Conservation (phyloP, 2,797 vertebrate genomes). For the Knipowitschia caucasica region DNA sequence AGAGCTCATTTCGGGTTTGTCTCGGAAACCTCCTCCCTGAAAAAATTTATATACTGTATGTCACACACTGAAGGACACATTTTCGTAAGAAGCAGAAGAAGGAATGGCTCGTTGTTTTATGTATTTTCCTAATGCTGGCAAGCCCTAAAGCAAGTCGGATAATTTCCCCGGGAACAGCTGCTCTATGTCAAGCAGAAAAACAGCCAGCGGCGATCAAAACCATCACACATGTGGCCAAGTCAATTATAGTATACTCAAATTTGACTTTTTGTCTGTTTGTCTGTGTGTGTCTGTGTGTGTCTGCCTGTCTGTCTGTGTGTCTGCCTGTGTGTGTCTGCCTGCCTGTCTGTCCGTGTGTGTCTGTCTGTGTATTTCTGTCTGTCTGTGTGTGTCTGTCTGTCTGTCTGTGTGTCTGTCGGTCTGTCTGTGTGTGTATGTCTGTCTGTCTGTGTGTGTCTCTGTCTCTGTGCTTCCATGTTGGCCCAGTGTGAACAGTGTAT, state of each 20-base stretch:
- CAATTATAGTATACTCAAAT: conserved; percentile 40
- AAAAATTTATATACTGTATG: neutral
- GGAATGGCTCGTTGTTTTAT: conserved; percentile 16
- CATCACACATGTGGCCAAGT: conserved; percentile 21
- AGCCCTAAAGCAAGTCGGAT: conserved; percentile 21
- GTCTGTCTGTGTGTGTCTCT: no score
- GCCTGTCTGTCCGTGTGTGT: conserved; percentile 25
- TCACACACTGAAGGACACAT: conserved; percentile 8
- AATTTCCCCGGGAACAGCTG: conserved; percentile 14
- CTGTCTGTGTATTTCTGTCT: neutral
- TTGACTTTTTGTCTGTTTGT: conserved; percentile 17
- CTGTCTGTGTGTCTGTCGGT: conserved; percentile 4
- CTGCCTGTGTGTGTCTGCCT: neutral
- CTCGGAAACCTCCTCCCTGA: neutral
- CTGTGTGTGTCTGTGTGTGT: conserved; percentile 21
- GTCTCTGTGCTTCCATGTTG: conserved; percentile 13
- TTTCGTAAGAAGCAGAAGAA: neutral
- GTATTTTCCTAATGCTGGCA: conserved; percentile 8
- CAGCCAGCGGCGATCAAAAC: conserved; percentile 11
- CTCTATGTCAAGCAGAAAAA: conserved; percentile 15
- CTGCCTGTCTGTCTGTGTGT: conserved; percentile 35
- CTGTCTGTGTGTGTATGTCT: neutral
- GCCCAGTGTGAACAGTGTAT: no score
- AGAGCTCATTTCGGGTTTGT: conserved; percentile 5
- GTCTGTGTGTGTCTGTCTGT: conserved; percentile 14